A percentile compares a stretch with the other conserved stretches of the same genome.
Evolutionary conservation across 2,888 invertebrate genomes (phyloP).

Genomic region (Ptilodon capucinus): DNA sequence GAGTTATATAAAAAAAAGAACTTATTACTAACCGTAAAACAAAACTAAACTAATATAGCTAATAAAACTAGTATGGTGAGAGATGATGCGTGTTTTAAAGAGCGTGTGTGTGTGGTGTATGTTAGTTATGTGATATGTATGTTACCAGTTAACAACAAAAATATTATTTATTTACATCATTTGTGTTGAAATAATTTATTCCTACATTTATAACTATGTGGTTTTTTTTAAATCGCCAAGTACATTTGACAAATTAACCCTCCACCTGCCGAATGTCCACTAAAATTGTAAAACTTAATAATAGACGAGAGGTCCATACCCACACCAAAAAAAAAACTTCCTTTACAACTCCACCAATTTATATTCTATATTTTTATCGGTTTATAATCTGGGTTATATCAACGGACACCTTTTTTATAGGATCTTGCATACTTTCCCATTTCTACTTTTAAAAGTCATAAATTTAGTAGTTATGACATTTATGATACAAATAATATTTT

Average conservation of each 20-base stretch:
- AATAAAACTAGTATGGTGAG: no score
- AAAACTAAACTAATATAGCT: no score
- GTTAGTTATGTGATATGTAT: no score
- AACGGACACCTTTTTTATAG: conserved; percentile 22
- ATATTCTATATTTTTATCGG: conserved; percentile 32
- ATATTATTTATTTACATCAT: no score
- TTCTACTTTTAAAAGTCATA: conserved; percentile 18
- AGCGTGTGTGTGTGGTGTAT: no score
- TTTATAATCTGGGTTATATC: conserved; percentile 35
- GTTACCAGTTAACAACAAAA: no score
- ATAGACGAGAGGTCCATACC: background rate
- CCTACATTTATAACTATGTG: no score
- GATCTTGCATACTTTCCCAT: conserved; percentile 10
- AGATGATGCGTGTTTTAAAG: no score
- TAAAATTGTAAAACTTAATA: background rate
- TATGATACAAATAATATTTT: conserved; percentile 21
- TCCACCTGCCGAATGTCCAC: conserved; percentile 16
- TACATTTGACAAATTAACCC: conserved; percentile 23
- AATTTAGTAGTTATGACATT: conserved; percentile 24
- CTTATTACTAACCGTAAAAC: no score
- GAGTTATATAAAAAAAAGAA: no score
- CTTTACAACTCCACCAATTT: conserved; percentile 6
- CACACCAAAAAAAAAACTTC: background rate
- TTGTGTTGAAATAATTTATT: no score
- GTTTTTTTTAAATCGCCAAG: conserved; percentile 21